Percentiles rank a stretch among this genome's conserved stretches.
phyloP scores from a whole-genome alignment of 2,113 vertebrate genomes.

The Limnothrissa miodon region DNA sequence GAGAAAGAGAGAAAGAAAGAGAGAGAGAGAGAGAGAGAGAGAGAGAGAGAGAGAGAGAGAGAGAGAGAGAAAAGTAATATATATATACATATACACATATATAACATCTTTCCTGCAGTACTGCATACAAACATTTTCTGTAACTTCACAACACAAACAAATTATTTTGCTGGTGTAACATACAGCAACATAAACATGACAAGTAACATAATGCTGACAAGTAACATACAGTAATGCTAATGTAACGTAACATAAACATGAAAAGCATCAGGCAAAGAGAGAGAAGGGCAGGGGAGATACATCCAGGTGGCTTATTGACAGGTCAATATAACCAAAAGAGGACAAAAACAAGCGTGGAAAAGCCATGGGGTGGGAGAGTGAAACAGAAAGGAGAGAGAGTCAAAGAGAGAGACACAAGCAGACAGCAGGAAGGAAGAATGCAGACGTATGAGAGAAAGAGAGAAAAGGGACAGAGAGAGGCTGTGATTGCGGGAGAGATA shows the following conservation, averaged over 20 bases:
- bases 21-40: neutral
- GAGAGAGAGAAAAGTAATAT: neutral
- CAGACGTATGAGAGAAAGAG: neutral
- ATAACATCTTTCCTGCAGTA: too few species aligned
- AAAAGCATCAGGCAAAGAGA: neutral
- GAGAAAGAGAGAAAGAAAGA: neutral
- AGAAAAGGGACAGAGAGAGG: neutral
- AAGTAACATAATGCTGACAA: too few species aligned
- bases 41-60: neutral
- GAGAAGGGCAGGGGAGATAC: neutral
- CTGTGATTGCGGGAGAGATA: neutral
- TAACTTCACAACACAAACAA: too few species aligned
- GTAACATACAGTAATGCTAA: too few species aligned
- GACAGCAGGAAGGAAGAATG: neutral
- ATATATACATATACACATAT: too few species aligned
- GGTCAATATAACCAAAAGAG: neutral
- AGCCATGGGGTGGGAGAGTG: neutral
- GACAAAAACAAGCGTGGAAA: neutral
- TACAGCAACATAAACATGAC: neutral
- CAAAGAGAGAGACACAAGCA: neutral
- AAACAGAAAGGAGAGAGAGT: neutral
- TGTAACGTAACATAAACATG: neutral
- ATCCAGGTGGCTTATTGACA: neutral
- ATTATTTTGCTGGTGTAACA: too few species aligned
- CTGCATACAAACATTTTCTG: too few species aligned